phyloP scores from a whole-genome alignment of 2,797 vertebrate species.

The Thunnus albacares region DNA sequence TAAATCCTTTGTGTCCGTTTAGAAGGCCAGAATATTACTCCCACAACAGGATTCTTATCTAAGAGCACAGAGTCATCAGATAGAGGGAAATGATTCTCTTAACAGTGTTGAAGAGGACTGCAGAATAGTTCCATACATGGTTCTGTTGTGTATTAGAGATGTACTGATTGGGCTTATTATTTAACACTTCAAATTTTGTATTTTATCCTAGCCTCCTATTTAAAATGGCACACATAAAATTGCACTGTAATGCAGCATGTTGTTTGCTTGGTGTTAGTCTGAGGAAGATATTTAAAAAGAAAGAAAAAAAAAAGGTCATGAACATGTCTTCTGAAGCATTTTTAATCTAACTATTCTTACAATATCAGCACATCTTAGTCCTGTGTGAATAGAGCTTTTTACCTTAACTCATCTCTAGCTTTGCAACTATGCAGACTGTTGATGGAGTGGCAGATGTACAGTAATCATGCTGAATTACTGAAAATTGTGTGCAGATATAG shows the following conservation, averaged over 20 bases:
- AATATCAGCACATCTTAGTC: slow-evolving; percentile 3
- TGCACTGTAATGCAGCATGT: too few relatives aligned
- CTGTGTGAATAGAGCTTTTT: slow-evolving; percentile 37
- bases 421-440: slow-evolving; percentile 20
- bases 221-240: neutral
- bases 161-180: neutral
- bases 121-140: neutral
- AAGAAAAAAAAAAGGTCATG: too few relatives aligned
- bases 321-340: too few relatives aligned
- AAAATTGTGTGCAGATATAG: slow-evolving; percentile 17
- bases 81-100: neutral
- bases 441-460: slow-evolving; percentile 23
- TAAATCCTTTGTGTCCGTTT: slow-evolving; percentile 37
- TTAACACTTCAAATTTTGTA: neutral
- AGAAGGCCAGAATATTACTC: slow-evolving; percentile 9
- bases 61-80: slow-evolving; percentile 29
- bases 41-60: slow-evolving; percentile 26
- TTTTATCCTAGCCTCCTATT: neutral
- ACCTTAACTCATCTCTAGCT: slow-evolving; percentile 21
- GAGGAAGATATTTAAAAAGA: too few relatives aligned
- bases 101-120: neutral
- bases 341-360: too few relatives aligned
- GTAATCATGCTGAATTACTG: slow-evolving; percentile 10
- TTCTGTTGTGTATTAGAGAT: neutral
- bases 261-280: neutral